phyloP scores from a whole-genome alignment of 2,888 invertebrate genomes.

The Drosophila kanekoi region DNA sequence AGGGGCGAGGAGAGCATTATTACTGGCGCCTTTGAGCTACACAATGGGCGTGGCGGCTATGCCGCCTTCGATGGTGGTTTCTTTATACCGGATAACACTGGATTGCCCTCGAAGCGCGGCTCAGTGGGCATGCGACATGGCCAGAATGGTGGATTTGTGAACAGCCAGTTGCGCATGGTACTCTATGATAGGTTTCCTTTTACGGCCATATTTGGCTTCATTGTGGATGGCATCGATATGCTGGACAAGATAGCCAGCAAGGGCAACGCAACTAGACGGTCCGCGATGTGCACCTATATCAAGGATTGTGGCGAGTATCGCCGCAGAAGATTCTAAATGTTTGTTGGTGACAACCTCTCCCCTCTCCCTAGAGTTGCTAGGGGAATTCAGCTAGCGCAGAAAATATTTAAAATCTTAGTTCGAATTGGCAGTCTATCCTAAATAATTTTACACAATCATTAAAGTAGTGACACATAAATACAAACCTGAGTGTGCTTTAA shows the following conservation, averaged over 20 bases:
- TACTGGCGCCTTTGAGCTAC: constrained; percentile 92
- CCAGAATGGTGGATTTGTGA: neutral
- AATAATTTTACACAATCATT: too few relatives aligned
- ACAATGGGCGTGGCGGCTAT: constrained; percentile 92
- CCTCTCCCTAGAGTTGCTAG: too few relatives aligned
- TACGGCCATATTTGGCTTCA: constrained; percentile 14
- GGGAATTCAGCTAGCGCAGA: too few relatives aligned
- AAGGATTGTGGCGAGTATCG: constrained; percentile 7
- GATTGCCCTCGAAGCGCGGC: constrained; percentile 90
- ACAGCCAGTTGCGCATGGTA: constrained; percentile 22
- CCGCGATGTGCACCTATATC: neutral
- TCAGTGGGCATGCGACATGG: constrained; percentile 86
- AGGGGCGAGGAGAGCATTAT: constrained; percentile 94
- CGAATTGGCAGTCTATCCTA: neutral
- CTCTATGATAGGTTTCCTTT: neutral
- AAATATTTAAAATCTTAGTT: too few relatives aligned
- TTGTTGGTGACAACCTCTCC: neutral
- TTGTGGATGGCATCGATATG: too few relatives aligned
- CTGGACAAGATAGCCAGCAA: too few relatives aligned
- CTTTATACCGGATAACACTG: constrained; percentile 91
- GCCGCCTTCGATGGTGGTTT: constrained; percentile 91
- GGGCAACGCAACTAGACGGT: too few relatives aligned
- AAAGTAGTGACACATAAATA: too few relatives aligned
- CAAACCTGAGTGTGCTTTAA: too few relatives aligned
- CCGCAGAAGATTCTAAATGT: neutral